These are phyloP conservation scores for Ctenopoma multispine DNA, from an alignment of 2,797 vertebrate species.

Conservation along the genomic window DNA sequence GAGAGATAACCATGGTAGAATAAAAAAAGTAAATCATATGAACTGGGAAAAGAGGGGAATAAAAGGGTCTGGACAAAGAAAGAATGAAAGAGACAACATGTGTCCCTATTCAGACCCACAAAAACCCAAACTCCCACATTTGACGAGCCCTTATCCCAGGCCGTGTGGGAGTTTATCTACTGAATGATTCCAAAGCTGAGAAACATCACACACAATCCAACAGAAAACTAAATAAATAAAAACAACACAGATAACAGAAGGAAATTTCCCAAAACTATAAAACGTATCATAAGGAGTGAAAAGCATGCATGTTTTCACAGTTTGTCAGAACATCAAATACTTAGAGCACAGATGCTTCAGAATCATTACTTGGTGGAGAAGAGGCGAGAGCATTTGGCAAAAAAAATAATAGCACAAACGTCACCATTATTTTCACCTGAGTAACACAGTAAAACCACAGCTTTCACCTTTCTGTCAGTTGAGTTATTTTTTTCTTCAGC, in stretches of 20 bases:
- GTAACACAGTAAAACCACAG: conserved; percentile 85
- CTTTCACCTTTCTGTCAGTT: conserved; percentile 89
- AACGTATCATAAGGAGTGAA: conserved; percentile 86
- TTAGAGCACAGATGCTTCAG: conserved; percentile 84
- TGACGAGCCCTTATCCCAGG: conserved; percentile 65
- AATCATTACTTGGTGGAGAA: conserved; percentile 89
- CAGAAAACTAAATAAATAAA: conserved; percentile 42
- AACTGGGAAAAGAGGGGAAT: conserved; percentile 65
- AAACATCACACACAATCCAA: conserved; percentile 66
- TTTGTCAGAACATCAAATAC: conserved; percentile 72
- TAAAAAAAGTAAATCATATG: conserved; percentile 41
- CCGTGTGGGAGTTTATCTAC: conserved; percentile 79
- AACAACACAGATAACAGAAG: conserved; percentile 72
- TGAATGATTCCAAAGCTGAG: conserved; percentile 88
- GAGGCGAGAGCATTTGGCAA: conserved; percentile 88
- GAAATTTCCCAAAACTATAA: conserved; percentile 81
- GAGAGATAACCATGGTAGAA: conserved; percentile 47
- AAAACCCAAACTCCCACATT: conserved; percentile 76
- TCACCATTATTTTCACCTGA: conserved; percentile 89
- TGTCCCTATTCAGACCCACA: conserved; percentile 77
- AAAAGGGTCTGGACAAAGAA: conserved; percentile 70
- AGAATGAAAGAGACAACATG: conserved; percentile 72
- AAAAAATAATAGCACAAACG: conserved; percentile 88
- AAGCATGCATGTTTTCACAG: conserved; percentile 96
- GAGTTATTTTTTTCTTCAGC: conserved; percentile 87